Conservation (phyloP, 2,888 invertebrate genomes). For the Euphydryas editha region DNA sequence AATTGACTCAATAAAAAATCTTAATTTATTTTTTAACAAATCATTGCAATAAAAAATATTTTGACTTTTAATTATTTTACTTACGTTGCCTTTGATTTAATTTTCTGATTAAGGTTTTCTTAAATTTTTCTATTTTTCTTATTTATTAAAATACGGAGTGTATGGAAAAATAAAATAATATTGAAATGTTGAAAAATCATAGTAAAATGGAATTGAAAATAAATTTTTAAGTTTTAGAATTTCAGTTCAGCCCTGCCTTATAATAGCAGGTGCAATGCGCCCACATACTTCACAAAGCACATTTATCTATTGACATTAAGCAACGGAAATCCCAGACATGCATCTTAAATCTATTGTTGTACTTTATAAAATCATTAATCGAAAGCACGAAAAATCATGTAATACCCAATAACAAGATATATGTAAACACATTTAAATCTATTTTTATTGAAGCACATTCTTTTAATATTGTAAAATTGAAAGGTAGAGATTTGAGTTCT, state of each 20-base stretch:
- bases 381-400: constrained; percentile 24
- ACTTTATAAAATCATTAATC: constrained; percentile 35
- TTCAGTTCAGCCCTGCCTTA: constrained; percentile 38
- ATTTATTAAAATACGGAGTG: no score
- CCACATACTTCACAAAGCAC: constrained; percentile 52
- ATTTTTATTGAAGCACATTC: background rate
- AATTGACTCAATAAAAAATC: no score
- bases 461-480: background rate
- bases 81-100: no score
- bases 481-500: no score
- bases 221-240: background rate
- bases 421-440: constrained; percentile 5
- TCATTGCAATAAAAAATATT: no score
- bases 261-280: constrained; percentile 69
- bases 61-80: no score
- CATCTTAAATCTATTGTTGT: constrained; percentile 38
- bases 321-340: constrained; percentile 55
- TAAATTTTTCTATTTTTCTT: no score
- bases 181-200: no score
- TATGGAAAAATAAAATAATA: no score
- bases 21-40: no score
- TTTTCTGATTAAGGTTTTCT: no score
- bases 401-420: constrained; percentile 13
- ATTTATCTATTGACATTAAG: constrained; percentile 61
- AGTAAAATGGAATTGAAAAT: background rate